A percentile compares a stretch with the other conserved stretches of the same genome.
Evolutionary conservation across 2,797 vertebrate genomes (phyloP).

Genomic region (Philypnodon macrostomus): DNA sequence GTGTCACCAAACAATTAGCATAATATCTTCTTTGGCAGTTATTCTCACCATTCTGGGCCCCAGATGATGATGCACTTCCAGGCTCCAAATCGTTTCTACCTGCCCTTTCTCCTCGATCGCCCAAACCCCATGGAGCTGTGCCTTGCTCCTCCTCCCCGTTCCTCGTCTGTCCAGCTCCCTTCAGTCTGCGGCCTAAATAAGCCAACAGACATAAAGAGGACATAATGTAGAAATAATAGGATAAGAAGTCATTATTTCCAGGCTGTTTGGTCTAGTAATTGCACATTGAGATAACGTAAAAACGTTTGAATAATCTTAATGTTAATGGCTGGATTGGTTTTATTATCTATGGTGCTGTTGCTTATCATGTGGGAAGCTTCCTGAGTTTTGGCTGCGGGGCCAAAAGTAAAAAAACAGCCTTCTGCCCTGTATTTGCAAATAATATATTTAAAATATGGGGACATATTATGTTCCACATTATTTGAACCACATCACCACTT

Average conservation of each 20-base stretch:
- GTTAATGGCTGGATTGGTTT: not conserved
- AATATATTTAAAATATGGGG: constrained; percentile 26
- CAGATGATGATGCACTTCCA: constrained; percentile 12
- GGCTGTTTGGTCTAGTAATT: constrained; percentile 19
- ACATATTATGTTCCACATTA: constrained; percentile 25
- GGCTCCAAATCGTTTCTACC: constrained; percentile 38
- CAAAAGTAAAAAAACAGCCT: constrained; percentile 6
- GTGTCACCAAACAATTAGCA: constrained; percentile 2
- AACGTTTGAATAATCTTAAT: not conserved
- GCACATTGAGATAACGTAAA: not conserved
- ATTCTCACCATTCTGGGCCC: constrained; percentile 43
- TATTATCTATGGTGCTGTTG: not conserved
- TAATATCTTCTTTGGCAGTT: not conserved
- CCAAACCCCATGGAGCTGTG: constrained; percentile 25
- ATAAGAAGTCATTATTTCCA: constrained; percentile 1
- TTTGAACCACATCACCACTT: constrained; percentile 14
- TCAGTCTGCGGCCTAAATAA: constrained; percentile 64
- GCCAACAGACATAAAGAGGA: not conserved
- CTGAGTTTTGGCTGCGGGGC: not conserved
- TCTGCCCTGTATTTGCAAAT: constrained; percentile 34
- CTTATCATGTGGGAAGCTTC: constrained; percentile 23
- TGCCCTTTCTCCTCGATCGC: constrained; percentile 38
- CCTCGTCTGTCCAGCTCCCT: constrained; percentile 54
- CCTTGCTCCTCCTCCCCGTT: constrained; percentile 50
- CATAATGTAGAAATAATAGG: constrained; percentile 2